Base-by-base conservation (phyloP, 1,140 invertebrate species). In the Bombus ignitus region DNA sequence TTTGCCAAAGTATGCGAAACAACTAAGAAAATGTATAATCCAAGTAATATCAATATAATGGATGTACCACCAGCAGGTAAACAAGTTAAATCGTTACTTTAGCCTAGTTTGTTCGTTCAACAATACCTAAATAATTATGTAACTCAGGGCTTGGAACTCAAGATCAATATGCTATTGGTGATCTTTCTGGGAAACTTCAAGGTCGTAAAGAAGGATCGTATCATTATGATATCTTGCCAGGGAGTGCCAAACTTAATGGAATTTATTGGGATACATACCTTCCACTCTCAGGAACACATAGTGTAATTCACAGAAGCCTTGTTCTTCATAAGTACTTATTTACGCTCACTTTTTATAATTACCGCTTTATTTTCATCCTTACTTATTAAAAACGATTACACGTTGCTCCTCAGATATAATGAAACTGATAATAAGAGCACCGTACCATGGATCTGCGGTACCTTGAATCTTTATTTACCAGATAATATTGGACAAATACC, bases 121-220 rank as follows among this genome's bases (percentile, higher is more conserved):
- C 1, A 5, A 59, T 28, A 35, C 32, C 72, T 53, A 76, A 62
- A 39, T 47, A 53, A 68, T 32, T 15, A 81, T 70, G 3, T 65
- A 53, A 91, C 91, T 47, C 91, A 96, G 97, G 97, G 39, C 95
- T 96, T 87, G 97, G 97, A 44, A 98, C 98, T 9, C 98, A 98
- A 93, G 98, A 99, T 94, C 97, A 98, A 92, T 99, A 98, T 92
- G 96, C 97, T 8, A 94, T 98, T 25, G 98, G 98, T 0, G 98
- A 99, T 94, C 94, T 99, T 8, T 98, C 98, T 77, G 98, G 98
- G 12, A 99, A 99, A 95, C 96, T 97, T 77, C 96, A 97, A 89
- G 96, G 96, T 18, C 96, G 97, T 65, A 97, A 97, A 25, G 97
- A 97, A 91, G 96, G 96, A 75, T 96, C 97, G 37, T 96, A 96